phyloP scores from a whole-genome alignment of 2,113 vertebrate species.

The Prionailurus bengalensis region DNA sequence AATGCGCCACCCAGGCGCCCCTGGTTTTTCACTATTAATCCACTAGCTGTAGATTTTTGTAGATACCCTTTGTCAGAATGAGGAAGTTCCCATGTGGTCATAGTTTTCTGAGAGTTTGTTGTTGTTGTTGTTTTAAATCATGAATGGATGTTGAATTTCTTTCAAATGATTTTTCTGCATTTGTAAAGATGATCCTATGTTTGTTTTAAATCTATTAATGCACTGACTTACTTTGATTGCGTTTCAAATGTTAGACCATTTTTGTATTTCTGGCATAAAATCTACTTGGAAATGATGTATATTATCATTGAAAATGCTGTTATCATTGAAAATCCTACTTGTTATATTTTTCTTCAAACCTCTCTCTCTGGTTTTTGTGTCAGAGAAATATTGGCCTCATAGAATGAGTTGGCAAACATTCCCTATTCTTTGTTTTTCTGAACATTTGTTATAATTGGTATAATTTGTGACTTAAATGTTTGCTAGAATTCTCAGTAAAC shows the following conservation, averaged over 20 bases:
- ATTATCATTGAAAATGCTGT: not conserved
- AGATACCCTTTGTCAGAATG: not conserved
- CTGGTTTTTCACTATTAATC: not conserved
- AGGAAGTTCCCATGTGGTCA: not conserved
- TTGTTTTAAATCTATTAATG: not conserved
- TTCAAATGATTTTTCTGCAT: not conserved
- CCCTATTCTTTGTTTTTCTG: not conserved
- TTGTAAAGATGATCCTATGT: not conserved
- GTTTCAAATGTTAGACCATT: not conserved
- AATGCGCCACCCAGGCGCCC: too few relatives aligned
- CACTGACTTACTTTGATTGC: not conserved
- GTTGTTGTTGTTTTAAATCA: not conserved
- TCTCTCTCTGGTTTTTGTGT: not conserved
- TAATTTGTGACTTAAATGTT: not conserved
- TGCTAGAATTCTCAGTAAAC: not conserved
- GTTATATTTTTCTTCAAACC: not conserved
- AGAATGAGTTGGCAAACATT: not conserved
- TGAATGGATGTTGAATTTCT: not conserved
- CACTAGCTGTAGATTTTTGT: not conserved
- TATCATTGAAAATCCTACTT: not conserved
- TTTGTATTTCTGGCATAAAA: not conserved
- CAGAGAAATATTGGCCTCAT: not conserved
- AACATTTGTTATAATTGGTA: not conserved
- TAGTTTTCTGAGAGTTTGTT: not conserved
- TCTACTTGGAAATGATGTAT: not conserved